Conservation (phyloP, 2,797 vertebrate species). For the Poecile montanus region DNA sequence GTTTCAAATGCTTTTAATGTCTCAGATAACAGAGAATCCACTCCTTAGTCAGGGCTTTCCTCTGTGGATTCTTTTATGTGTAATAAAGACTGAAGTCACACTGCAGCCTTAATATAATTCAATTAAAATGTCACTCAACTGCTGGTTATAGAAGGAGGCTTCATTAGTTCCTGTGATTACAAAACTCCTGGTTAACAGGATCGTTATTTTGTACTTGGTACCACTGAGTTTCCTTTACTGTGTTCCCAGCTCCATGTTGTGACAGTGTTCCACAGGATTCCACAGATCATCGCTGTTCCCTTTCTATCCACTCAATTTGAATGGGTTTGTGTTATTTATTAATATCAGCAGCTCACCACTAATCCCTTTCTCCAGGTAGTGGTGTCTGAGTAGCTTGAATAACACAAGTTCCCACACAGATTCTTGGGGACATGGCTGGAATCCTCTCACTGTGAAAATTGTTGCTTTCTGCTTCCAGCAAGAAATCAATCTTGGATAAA, state of each 20-base stretch:
- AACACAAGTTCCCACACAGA: neutral
- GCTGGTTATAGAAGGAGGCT: neutral
- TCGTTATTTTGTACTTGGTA: neutral
- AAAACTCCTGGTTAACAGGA: neutral
- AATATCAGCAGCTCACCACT: neutral
- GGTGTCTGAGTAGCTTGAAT: neutral
- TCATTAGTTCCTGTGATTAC: neutral
- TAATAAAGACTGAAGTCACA: neutral
- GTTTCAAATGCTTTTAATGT: neutral
- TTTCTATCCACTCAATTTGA: neutral
- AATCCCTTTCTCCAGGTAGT: neutral
- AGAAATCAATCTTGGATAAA: neutral
- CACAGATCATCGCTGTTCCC: neutral
- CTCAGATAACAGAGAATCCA: neutral
- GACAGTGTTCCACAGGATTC: neutral
- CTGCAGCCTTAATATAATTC: neutral
- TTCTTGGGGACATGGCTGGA: neutral
- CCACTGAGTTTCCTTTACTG: neutral
- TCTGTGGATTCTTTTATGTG: neutral
- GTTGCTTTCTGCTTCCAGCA: neutral
- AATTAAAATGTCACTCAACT: conserved; percentile 3
- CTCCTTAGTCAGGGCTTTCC: neutral
- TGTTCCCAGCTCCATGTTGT: neutral
- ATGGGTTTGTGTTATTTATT: neutral
- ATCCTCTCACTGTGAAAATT: neutral